Base-by-base conservation (phyloP, 2,888 invertebrate species). In the Acanthococcus lagerstroemiae region DNA sequence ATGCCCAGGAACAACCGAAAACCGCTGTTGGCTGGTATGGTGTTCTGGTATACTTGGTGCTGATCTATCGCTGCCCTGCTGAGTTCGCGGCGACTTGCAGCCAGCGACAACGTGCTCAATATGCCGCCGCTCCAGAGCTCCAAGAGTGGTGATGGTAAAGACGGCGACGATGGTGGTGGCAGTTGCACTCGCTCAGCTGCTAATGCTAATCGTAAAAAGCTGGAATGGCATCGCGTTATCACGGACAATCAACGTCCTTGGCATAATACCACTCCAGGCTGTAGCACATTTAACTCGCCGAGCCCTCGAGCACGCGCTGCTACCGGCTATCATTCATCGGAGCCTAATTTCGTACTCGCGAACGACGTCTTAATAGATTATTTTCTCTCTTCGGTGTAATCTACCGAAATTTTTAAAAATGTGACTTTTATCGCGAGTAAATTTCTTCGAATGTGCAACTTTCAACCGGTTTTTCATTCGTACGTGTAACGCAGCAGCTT, bases 171-270 rank as follows among this genome's bases (percentile, higher is more conserved):
- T n/a, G n/a, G n/a, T n/a, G n/a, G 37, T 37, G 37, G 37, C n/a
- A 37, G n/a, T n/a, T 37, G 37, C n/a, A n/a, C n/a, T 37, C 37
- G 37, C 37, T n/a, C 37, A 37, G 37, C 37, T 37, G 37, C 37
- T 37, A n/a, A 9, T 3, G 37, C 37, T 37, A 37, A 37, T 37
- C 37, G 12, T 37, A 37, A 9, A n/a, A 37, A 37, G 52, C 9
- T 7, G 52, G 22, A 22, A 9, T 19, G 52, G 63, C 27, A 52
- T 27, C 37, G 27, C 24, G 54, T 48, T 30, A 54, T 37, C 44
- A 54, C 63, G 63, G 63, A 37, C 63, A 63, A 63, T 37, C 54
- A 63, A 63, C 63, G 63, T 63, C 63, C 63, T 63, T 63, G 63
- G 63, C 63, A 63, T 52, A 52, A 54, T 63, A 63, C 52, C 63